Evolutionary conservation across 1,140 invertebrate genomes (phyloP), one percentile per base, ranked within the genome.

Genomic region (Zaprionus lachaisei): DNA sequence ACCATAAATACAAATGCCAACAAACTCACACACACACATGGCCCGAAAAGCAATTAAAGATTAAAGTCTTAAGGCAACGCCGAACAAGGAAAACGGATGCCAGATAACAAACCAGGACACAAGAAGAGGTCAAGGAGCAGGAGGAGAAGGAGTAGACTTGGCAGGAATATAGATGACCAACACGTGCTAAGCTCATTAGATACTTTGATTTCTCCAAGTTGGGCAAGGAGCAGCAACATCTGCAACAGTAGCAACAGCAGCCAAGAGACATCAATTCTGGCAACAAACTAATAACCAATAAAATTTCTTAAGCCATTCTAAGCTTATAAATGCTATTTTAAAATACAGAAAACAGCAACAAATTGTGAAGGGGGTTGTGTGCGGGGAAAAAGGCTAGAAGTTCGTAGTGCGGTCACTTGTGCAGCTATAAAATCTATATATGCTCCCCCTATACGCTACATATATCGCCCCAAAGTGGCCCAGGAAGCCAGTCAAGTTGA

Each of bases 211-310:
- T 83, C 74, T 63, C 66, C 51, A 69, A 51, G 47, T 51, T 51
- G 20, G 20, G 9, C 20, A 51, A 14, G 47, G 20, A 49, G 47
- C 17, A 22, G 9, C n/a, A 22, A 20, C 15, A 49, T 20, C 17
- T 12, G 9, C n/a, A 22, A 20, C 15, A 5, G 41, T 6, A 47
- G 41, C 58, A 64, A 57, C 51, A 7, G 41, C n/a, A 20, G 56
- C 51, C 68, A 49, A 63, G 17, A 63, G 63, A 73, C 72, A 81
- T 67, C 61, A 67, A 72, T 68, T 63, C 54, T 31, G 47, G 78
- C 84, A 73, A 83, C 70, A 89, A 84, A 86, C 83, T 87, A 89
- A 89, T 87, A 87, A 89, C 81, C 84, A 89, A 87, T 89, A 89
- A 87, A 87, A 87, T 89, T 58, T 84, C 81, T 83, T 84, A 87